These are phyloP conservation scores for Scaptomyza reducta DNA, from an alignment of 2,888 invertebrate species.

Conservation along the genomic window DNA sequence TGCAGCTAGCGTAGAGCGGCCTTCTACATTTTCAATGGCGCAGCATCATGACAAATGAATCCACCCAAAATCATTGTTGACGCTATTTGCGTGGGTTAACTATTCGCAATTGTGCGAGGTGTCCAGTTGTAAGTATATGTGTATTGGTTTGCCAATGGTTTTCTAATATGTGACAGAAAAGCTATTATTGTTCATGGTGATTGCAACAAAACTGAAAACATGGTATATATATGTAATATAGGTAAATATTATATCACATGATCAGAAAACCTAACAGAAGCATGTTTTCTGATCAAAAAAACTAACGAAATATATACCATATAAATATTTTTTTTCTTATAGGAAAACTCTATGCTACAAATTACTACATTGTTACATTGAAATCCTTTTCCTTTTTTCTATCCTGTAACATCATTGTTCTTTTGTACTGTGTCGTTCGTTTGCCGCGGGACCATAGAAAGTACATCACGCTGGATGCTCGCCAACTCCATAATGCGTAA, in stretches of 20 bases:
- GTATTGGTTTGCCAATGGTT: not conserved
- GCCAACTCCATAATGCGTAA: conserved; percentile 50
- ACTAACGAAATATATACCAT: not conserved
- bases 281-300: not conserved
- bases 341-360: conserved; percentile 30
- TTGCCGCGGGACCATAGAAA: conserved; percentile 38
- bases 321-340: not conserved
- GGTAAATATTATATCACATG: not conserved
- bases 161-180: conserved; percentile 7
- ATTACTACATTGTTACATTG: conserved; percentile 17
- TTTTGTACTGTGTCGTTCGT: conserved; percentile 33
- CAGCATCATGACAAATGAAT: conserved; percentile 45
- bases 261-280: not conserved
- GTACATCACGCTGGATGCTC: conserved; percentile 44
- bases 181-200: not conserved
- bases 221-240: not conserved
- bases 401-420: conserved; percentile 25
- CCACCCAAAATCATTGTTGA: conserved; percentile 22
- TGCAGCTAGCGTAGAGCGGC: not conserved
- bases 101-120: conserved; percentile 43
- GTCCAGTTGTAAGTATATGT: conserved; percentile 26
- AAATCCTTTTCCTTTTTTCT: conserved; percentile 12
- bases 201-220: not conserved
- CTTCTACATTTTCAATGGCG: conserved; percentile 54
- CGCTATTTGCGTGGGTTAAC: conserved; percentile 57